Base-by-base conservation (phyloP, 2,888 invertebrate genomes). In the Tetropium fuscum region DNA sequence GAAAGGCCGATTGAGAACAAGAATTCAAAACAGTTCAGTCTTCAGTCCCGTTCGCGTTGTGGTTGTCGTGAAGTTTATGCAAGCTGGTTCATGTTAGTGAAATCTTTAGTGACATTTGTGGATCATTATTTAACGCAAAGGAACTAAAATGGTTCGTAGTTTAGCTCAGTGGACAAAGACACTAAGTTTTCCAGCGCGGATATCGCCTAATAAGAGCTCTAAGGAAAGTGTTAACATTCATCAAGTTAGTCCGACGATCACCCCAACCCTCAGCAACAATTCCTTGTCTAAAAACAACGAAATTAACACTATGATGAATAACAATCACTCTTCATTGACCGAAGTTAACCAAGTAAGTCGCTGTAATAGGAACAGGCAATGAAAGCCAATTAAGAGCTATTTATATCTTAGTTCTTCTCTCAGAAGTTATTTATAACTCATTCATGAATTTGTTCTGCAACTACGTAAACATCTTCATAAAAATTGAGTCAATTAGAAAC, bases 121-220 rank as follows among this genome's bases (percentile, higher is more conserved):
- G 34, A 38, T 13, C 8, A 22, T 15, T 4, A 8, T 43, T 15
- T 6, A 7, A 32, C 25, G 6, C 16, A 15, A 43, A 48, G 16
- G 41, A 34, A 43, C 41, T 32, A 71, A 84, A 79, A 94, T 94
- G 94, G 94, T 93, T 83, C 91, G 94, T 74, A 93, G 92, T 84
- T 84, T 94, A 78, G 89, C 93, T 63, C 92, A 93, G 86, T 94
- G 94, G 94, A 94, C 93, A 83, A 94, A 94, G 86, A 94, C 93
- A 72, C 86, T 94, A 80, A 94, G 93, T 86, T 94, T 94, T 82
- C 94, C 94, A 63, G 90, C 93, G 76, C 87, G 94, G 82, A 86
- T 93, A 78, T 92, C 92, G 60, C 93, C 93, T 10, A 92, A 93
- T 80, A 89, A 92, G 76, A 88, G 88, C 54, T 88, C 89, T 32